Evolutionary conservation across 1,140 invertebrate genomes (phyloP), one percentile per base, ranked within the genome.

Genomic region (Drosophila tropicalis): DNA sequence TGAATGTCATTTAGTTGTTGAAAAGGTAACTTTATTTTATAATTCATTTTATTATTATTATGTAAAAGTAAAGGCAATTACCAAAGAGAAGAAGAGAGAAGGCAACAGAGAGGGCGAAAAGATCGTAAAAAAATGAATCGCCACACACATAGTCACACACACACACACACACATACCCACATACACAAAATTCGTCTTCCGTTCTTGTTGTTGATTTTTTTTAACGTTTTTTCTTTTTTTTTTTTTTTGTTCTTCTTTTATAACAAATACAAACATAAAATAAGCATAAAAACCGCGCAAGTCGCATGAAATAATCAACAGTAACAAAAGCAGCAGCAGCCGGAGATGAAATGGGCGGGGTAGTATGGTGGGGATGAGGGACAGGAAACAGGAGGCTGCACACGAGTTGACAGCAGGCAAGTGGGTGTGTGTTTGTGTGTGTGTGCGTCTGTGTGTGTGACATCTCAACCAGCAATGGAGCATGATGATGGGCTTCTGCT

Each of bases 41-140:
- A 86, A 86, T 86, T 86, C 83, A 86, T 86, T 86, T 86, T 86
- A 86, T 86, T 87, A 86, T 86, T 86, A 87, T 86, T 82, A 86
- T 86, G 83, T 73, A 86, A 87, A 79, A 86, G 83, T 86, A 76
- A 76, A 63, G 83, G 83, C 83, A 87, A 83, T 86, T 87, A 87
- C 83, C 83, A 83, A 69, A 67, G 66, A 72, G 29, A 67, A 47
- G 72, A 17, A 17, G 55, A 69, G 34, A 68, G 44, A 73, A 19
- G 57, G 41, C 64, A 66, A 13, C 36, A 73, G 36, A 68, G 54
- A 70, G n/a, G 57, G 39, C 56, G 58, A 70, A 41, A 57, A 62
- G 84, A 62, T 75, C 76, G 55, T 75, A 75, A 78, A 75, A 78
- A 73, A 63, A 70, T 70, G 66, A 58, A 67, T 57, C 39, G 60